These are phyloP conservation scores for Tokudaia muenninki DNA, from an alignment of 2,797 vertebrate genomes.

Conservation along the genomic window DNA sequence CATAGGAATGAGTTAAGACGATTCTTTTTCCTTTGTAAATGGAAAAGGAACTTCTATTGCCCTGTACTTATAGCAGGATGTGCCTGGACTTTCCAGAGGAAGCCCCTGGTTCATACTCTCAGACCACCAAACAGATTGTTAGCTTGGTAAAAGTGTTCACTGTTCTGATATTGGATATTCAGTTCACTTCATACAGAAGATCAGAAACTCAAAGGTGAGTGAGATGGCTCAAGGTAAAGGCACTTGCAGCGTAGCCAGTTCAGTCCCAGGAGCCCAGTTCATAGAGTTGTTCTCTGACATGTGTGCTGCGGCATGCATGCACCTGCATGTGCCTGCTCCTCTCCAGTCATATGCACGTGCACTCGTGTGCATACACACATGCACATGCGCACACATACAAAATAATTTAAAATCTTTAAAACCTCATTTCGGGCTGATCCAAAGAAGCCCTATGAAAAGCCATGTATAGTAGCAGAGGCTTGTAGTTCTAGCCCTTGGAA, in stretches of 20 bases:
- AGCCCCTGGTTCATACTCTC: conserved; percentile 39
- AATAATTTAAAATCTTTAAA: not conserved
- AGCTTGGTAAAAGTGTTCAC: conserved; percentile 58
- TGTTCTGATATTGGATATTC: conserved; percentile 26
- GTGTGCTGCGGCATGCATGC: not conserved
- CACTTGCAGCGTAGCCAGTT: not conserved
- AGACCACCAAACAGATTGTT: conserved; percentile 26
- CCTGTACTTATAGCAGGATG: conserved; percentile 58
- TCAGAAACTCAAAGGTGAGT: not conserved
- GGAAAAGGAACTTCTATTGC: conserved; percentile 74
- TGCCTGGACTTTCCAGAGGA: conserved; percentile 57
- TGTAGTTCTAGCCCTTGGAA: not conserved
- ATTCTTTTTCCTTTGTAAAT: conserved; percentile 68
- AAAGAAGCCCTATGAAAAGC: not conserved
- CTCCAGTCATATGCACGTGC: no score
- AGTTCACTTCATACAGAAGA: conserved; percentile 46
- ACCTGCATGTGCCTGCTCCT: not conserved
- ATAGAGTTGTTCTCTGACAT: no score
- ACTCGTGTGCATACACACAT: no score
- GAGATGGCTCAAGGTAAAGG: not conserved
- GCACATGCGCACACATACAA: not conserved
- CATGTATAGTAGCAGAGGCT: not conserved
- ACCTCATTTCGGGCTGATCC: not conserved
- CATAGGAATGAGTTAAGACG: conserved; percentile 59
- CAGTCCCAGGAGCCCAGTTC: no score